Evolutionary conservation across 2,888 invertebrate species (phyloP).

Genomic region (Oasisia sp.): DNA sequence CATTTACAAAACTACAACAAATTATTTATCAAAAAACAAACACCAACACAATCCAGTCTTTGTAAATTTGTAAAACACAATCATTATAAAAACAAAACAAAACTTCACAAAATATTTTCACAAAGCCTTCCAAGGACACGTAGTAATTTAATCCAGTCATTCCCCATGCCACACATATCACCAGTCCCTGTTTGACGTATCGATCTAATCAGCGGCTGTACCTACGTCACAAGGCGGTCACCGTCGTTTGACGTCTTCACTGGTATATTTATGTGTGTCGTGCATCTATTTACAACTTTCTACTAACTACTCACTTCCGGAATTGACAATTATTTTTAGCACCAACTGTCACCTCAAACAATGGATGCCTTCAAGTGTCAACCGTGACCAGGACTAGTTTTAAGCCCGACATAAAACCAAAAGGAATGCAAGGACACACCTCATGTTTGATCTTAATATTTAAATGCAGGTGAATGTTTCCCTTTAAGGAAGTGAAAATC

Average conservation of each 20-base stretch:
- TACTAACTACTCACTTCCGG: not conserved
- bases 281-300: not conserved
- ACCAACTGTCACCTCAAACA: not conserved
- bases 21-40: no score
- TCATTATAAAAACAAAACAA: not conserved
- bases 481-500: not conserved
- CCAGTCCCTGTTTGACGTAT: not conserved
- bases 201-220: not conserved
- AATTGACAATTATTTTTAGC: not conserved
- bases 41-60: no score
- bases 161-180: not conserved
- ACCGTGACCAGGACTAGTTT: not conserved
- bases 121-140: not conserved
- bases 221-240: not conserved
- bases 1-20: no score
- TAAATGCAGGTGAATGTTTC: not conserved
- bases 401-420: not conserved
- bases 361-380: not conserved
- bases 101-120: not conserved
- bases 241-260: not conserved
- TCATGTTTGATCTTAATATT: not conserved
- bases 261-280: conserved; percentile 5
- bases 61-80: no score
- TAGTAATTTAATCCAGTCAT: not conserved
- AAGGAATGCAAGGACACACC: not conserved